Evolutionary conservation across 2,797 vertebrate genomes (phyloP).

Genomic region (Alcedo atthis): DNA sequence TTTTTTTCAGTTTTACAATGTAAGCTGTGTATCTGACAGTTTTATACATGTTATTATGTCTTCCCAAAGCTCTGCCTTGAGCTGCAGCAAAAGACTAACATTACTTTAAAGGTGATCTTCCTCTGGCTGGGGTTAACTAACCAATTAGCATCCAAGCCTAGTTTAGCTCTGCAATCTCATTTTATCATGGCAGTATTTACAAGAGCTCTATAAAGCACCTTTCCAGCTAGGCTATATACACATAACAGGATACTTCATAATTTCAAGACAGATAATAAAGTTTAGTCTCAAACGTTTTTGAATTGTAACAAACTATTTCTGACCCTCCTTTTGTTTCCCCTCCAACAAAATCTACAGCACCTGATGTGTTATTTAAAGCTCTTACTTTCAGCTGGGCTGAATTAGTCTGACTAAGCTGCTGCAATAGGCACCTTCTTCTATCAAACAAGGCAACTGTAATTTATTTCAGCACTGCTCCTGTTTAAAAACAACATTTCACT

Average conservation of each 20-base stretch:
- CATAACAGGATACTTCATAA: background rate
- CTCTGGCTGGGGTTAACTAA: background rate
- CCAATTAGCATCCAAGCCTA: background rate
- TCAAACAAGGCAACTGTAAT: background rate
- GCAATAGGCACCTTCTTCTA: background rate
- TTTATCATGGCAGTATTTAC: background rate
- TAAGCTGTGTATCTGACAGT: background rate
- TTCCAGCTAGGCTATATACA: background rate
- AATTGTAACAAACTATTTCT: background rate
- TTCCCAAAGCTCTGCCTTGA: background rate
- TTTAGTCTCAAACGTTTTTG: background rate
- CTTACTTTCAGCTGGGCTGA: background rate
- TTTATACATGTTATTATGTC: background rate
- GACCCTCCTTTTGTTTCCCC: background rate
- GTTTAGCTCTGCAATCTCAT: background rate
- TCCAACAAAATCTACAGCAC: background rate
- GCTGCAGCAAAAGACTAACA: background rate
- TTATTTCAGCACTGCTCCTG: background rate
- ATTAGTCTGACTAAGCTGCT: background rate
- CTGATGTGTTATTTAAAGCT: background rate
- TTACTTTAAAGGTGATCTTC: background rate
- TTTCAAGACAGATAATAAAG: background rate
- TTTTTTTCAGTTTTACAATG: background rate
- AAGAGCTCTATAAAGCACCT: background rate
- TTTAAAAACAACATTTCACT: rapidly evolving